These are phyloP conservation scores for Peromyscus nudipes DNA, from an alignment of 2,797 vertebrate species.

Conservation along the genomic window DNA sequence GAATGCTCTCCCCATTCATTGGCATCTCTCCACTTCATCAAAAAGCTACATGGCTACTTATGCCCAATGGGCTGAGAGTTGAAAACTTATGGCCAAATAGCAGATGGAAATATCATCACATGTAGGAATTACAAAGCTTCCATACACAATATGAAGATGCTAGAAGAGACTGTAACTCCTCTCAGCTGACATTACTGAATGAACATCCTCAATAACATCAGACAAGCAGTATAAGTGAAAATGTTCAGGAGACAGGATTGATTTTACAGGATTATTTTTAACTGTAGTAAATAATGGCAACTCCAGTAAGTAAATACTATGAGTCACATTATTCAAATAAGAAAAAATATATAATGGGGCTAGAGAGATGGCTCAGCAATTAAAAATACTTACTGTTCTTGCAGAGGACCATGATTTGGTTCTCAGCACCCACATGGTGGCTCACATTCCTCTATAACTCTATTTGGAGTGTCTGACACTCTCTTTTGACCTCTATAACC, in stretches of 20 bases:
- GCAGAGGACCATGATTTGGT: neutral
- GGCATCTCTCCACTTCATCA: neutral
- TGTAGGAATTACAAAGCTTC: neutral
- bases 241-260: neutral
- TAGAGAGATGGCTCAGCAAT: neutral
- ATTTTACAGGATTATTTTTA: neutral
- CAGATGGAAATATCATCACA: too few species aligned
- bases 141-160: neutral
- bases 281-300: neutral
- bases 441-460: neutral
- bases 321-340: neutral
- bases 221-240: neutral
- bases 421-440: neutral
- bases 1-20: neutral
- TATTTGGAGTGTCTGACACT: neutral
- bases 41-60: neutral
- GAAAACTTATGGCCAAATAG: neutral
- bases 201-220: neutral
- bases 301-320: neutral
- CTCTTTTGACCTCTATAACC: neutral
- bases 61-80: too few species aligned
- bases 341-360: neutral
- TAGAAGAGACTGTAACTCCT: neutral
- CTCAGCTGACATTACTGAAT: neutral
- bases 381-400: neutral